Evolutionary conservation across 2,797 vertebrate species (phyloP).

Genomic region (Anomalospiza imberbis): DNA sequence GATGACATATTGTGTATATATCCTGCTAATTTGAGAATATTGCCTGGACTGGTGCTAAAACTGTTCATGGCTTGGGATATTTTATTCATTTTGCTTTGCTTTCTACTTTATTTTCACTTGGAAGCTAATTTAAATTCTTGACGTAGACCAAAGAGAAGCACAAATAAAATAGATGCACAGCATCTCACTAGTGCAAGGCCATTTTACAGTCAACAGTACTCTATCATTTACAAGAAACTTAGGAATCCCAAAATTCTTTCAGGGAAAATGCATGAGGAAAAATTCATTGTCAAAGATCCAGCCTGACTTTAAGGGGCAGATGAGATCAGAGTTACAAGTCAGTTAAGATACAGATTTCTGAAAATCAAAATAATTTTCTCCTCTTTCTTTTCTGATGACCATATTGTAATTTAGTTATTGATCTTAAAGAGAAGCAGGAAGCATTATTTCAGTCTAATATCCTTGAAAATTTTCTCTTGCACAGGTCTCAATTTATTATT

Average conservation of each 20-base stretch:
- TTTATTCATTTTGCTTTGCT: not conserved
- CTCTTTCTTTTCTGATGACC: not conserved
- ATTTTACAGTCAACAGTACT: not conserved
- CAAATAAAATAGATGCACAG: not conserved
- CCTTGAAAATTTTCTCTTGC: not conserved
- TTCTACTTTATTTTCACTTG: not conserved
- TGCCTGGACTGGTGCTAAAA: not conserved
- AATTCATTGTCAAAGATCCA: not conserved
- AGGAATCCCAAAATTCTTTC: not conserved
- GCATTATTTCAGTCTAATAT: not conserved
- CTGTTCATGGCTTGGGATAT: not conserved
- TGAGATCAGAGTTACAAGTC: not conserved
- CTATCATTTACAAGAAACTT: not conserved
- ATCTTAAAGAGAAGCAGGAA: not conserved
- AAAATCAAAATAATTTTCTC: not conserved
- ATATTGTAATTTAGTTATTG: not conserved
- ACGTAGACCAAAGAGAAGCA: conserved; percentile 7
- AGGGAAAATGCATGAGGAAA: not conserved
- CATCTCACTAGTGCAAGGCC: not conserved
- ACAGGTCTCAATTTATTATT: not conserved
- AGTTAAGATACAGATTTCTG: not conserved
- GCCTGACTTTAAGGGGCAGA: not conserved
- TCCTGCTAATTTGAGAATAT: conserved; percentile 34
- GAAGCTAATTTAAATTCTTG: conserved; percentile 43
- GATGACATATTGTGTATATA: conserved; percentile 37